A percentile compares a stretch with the other conserved stretches of the same genome.
phyloP scores from a whole-genome alignment of 2,797 vertebrate species.

The Ceryle rudis region DNA sequence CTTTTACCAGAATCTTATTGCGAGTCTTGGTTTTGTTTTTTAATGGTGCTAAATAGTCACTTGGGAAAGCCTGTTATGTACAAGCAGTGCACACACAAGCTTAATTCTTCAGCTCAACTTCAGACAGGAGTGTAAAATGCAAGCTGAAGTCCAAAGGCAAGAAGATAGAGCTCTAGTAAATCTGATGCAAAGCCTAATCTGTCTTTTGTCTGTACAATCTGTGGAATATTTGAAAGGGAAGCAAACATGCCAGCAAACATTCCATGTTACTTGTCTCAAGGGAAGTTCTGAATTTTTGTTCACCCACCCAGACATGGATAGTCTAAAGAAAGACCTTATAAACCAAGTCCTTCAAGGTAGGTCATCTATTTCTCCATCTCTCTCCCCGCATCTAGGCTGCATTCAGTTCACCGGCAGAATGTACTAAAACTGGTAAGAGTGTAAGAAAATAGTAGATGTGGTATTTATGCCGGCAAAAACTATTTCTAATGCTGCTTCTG shows the following conservation, averaged over 20 bases:
- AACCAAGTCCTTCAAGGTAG: background rate
- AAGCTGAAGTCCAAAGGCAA: conserved; percentile 44
- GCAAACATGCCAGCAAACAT: background rate
- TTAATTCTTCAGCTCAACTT: conserved; percentile 49
- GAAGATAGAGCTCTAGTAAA: conserved; percentile 25
- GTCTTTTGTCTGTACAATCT: conserved; percentile 30
- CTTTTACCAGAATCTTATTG: conserved; percentile 21
- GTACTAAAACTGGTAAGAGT: background rate
- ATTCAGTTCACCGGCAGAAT: background rate
- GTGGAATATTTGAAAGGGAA: conserved; percentile 35
- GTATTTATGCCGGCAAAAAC: background rate
- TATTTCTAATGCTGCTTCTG: background rate
- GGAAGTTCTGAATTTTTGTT: conserved; percentile 14
- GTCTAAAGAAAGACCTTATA: background rate
- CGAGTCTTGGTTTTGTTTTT: conserved; percentile 16
- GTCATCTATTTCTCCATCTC: background rate
- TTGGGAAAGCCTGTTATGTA: conserved; percentile 30
- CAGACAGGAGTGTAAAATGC: conserved; percentile 35
- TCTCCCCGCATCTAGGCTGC: background rate
- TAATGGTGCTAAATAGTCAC: conserved; percentile 30
- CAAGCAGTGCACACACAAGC: background rate
- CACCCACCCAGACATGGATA: background rate
- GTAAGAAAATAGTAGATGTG: background rate
- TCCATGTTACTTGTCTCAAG: background rate
- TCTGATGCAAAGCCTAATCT: conserved; percentile 56